Base-by-base conservation (phyloP, 2,113 vertebrate species). In the Lasiurus cinereus region DNA sequence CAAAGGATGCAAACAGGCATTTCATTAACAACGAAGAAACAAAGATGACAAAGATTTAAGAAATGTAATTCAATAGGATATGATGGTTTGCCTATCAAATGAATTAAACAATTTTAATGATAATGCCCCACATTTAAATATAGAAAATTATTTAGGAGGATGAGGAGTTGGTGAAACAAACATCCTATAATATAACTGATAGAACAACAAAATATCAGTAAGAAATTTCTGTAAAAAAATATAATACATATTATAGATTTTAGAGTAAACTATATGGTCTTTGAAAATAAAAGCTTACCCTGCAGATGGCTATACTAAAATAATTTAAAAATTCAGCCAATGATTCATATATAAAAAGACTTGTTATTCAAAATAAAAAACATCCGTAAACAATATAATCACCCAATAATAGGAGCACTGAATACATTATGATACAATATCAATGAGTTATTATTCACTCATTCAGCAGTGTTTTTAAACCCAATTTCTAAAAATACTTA, bases 131-230 rank as follows among this genome's bases (percentile, higher is more conserved):
- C 11, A 8, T 83, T 90, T 66, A 52, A 90, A 90, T 54, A 43
- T 46, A 90, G 33, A 79, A 69, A 80, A 79, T 70, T 39, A 69
- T 29, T 52, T 52, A 27, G 24, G 33, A 56, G 13, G 31, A 46
- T 43, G 33, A 73, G 33, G 9, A 90, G 43, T 82, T 96, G 27
- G 19, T 52, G 5, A 94, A 72, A 73, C 5, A 69, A 48, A 84
- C 31, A 59, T 74, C 13, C 36, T 73, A 89, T 79, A 14, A 56
- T 29, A 91, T 31, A 88, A 16, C 31, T 48, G 12, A 74, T 10
- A 87, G 36, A 66, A 88, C 31, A 90, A 73, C 86, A 67, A 88
- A 76, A 83, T 52, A 87, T 73, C 14, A 76, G 12, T 56, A 89
- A 46, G 39, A 46, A 79, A 86, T 79, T 93, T 87, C 43, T 46